Percentiles rank a stretch among this genome's conserved stretches.
phyloP scores from a whole-genome alignment of 1,140 invertebrate genomes.

The Halictus rubicundus region DNA sequence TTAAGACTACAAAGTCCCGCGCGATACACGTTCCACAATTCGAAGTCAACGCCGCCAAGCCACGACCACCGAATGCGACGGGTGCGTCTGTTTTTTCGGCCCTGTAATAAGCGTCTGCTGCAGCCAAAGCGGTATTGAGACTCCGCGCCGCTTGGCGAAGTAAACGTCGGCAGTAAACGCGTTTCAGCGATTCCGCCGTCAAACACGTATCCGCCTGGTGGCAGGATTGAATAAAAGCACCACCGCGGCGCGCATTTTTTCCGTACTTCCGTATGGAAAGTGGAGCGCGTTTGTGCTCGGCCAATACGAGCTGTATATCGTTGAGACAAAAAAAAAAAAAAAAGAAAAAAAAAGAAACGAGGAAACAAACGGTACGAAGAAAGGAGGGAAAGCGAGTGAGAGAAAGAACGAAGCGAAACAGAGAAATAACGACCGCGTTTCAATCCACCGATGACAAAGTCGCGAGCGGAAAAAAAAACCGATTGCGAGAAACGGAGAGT shows the following conservation, averaged over 20 bases:
- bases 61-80: too few relatives aligned
- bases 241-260: background rate
- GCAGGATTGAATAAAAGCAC: slow-evolving; percentile 14
- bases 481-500: background rate
- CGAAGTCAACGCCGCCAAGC: too few relatives aligned
- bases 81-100: too few relatives aligned
- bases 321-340: background rate
- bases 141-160: too few relatives aligned
- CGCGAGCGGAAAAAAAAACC: background rate
- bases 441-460: slow-evolving; percentile 5
- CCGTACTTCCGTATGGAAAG: background rate
- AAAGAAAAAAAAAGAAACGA: background rate
- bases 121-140: too few relatives aligned
- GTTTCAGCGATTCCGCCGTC: slow-evolving; percentile 29
- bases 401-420: too few relatives aligned
- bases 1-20: too few relatives aligned
- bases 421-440: slow-evolving; percentile 11
- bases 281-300: slow-evolving; percentile 19
- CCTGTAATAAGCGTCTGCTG: too few relatives aligned
- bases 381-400: too few relatives aligned
- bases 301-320: slow-evolving; percentile 10
- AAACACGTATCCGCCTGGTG: background rate
- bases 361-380: background rate
- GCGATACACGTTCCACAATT: too few relatives aligned
- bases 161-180: background rate